phyloP scores from a whole-genome alignment of 2,797 vertebrate genomes.

The Cephalopachus bancanus region DNA sequence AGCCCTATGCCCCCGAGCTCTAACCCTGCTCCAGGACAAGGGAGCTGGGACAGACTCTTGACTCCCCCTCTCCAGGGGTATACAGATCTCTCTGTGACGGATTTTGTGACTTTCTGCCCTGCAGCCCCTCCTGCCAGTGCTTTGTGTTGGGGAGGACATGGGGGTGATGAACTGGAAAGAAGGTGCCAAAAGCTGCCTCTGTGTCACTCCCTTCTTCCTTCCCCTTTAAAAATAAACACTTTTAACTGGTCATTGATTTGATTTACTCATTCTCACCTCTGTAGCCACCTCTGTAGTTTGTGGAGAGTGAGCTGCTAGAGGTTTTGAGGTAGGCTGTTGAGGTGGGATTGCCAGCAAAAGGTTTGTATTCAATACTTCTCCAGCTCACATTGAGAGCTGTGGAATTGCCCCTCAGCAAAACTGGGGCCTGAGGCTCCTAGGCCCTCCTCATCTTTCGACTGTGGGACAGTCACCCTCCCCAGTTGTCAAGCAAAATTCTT shows the following conservation, averaged over 20 bases:
- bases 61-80: slow-evolving; percentile 35
- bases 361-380: slow-evolving; percentile 11
- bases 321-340: background rate
- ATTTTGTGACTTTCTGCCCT: slow-evolving; percentile 21
- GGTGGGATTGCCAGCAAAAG: background rate
- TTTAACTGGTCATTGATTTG: slow-evolving; percentile 40
- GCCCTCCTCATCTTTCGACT: background rate
- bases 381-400: slow-evolving; percentile 14
- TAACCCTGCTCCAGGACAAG: slow-evolving; percentile 61
- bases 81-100: slow-evolving; percentile 32
- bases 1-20: slow-evolving; percentile 82
- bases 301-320: slow-evolving; percentile 25
- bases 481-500: slow-evolving; percentile 19
- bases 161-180: slow-evolving; percentile 63
- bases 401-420: background rate
- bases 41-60: slow-evolving; percentile 55
- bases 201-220: slow-evolving; percentile 58
- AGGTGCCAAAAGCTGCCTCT: slow-evolving; percentile 68
- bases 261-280: slow-evolving; percentile 62
- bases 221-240: slow-evolving; percentile 80
- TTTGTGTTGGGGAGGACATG: slow-evolving; percentile 55
- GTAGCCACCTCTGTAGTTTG: slow-evolving; percentile 13
- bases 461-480: background rate
- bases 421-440: background rate
- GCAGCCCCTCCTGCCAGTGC: slow-evolving; percentile 50